Evolutionary conservation across 2,113 vertebrate genomes (phyloP), one percentile per base, ranked within the genome.

Genomic region (Anser brachyrhynchus): DNA sequence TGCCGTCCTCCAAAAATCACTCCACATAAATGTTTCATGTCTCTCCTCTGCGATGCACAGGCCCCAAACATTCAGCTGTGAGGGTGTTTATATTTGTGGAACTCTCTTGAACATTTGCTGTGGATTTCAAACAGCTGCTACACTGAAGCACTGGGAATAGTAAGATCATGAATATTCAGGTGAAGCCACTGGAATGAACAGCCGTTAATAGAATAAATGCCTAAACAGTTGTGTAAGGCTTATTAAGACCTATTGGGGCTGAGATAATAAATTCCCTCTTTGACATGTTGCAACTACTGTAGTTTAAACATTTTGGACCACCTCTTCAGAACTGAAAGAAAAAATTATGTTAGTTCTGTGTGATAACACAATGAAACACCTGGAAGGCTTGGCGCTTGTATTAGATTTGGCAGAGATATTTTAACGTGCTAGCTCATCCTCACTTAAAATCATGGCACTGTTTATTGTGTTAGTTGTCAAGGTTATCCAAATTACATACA

Each of bases 91-190:
- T 98, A 97, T 98, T 98, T 98, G 98, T 97, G 98, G 98, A 98
- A 97, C 97, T 98, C 98, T 98, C 98, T 97, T 98, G 98, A 98
- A 98, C 98, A 98, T 98, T 98, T 98, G 98, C 98, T 98, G 97
- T 87, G 90, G 98, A 96, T 98, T 98, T 98, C 97, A 97, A 98
- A 98, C 99, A 99, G 99, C 99, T 99, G 99, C 98, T 98, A 86
- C 94, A 97, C 90, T 95, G 97, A 97, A 97, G 97, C 98, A 97
- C 97, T 98, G 98, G 98, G 98, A 99, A 99, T 97, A 98, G 96
- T 94, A 97, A 97, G 97, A 97, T 99, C 99, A 99, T 99, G 98
- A 99, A 99, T 99, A 99, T 99, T 99, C 98, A 99, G 98, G 97
- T 97, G 97, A 97, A 98, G 98, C 97, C 98, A 98, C 98, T 98